Evolutionary conservation across 2,888 invertebrate species (phyloP).

Genomic region (Lepidocyrtinus sp.): DNA sequence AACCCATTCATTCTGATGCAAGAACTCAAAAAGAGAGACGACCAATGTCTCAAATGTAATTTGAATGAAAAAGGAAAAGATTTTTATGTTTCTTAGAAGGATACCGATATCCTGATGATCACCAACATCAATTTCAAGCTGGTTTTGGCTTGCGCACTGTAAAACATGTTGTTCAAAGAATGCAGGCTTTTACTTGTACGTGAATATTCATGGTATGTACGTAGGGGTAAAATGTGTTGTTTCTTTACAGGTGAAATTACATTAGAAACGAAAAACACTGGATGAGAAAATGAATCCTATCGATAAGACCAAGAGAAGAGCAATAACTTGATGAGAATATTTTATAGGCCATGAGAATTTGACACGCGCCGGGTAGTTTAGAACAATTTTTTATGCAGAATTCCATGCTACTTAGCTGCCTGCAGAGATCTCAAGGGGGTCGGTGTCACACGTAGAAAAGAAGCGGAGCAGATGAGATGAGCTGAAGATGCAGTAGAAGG

Average conservation of each 20-base stretch:
- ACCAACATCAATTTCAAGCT: constrained; percentile 11
- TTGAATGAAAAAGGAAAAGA: constrained; percentile 39
- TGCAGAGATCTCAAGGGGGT: constrained; percentile 69
- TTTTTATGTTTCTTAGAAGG: constrained; percentile 24
- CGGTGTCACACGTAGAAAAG: constrained; percentile 67
- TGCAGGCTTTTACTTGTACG: neutral
- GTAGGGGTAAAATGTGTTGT: constrained; percentile 4
- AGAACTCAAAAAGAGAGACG: neutral
- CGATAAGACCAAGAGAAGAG: constrained; percentile 36
- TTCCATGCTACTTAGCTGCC: constrained; percentile 68
- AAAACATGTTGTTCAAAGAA: constrained; percentile 20
- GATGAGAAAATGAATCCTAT: constrained; percentile 39
- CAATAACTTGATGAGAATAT: constrained; percentile 69
- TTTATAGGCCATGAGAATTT: constrained; percentile 66
- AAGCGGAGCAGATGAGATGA: constrained; percentile 22
- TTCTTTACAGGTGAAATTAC: constrained; percentile 3
- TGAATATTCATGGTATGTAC: constrained; percentile 13
- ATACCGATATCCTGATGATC: constrained; percentile 38
- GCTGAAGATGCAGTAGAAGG: constrained; percentile 21
- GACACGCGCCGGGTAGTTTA: constrained; percentile 68
- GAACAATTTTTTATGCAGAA: constrained; percentile 66
- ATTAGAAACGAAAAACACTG: constrained; percentile 18
- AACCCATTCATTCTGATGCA: constrained; percentile 26
- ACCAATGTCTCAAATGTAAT: constrained; percentile 38
- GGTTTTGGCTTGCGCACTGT: constrained; percentile 43